Conservation (phyloP, 2,797 vertebrate species). For the Anguilla megastoma region DNA sequence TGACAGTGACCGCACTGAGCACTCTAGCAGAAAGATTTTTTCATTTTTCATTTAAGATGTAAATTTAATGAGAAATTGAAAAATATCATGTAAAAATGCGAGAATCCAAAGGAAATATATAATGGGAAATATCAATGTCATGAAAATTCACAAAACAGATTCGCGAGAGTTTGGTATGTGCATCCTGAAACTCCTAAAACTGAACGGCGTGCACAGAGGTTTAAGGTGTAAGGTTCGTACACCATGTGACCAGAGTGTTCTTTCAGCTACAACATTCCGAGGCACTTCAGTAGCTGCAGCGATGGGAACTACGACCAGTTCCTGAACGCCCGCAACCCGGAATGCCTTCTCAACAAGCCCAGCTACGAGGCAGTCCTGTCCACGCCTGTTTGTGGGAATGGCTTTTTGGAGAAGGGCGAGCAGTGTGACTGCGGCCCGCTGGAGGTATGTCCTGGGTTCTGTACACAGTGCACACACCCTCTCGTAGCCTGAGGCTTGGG, state of each 20-base stretch:
- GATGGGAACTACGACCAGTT: constrained; percentile 53
- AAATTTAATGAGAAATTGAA: neutral
- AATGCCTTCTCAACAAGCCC: constrained; percentile 70
- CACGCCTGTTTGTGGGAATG: constrained; percentile 68
- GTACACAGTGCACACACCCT: neutral
- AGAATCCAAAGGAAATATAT: neutral
- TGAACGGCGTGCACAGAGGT: neutral
- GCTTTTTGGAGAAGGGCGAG: constrained; percentile 71
- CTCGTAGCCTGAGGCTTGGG: neutral
- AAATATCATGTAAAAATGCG: neutral
- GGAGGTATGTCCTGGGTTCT: constrained; percentile 56
- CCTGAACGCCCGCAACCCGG: constrained; percentile 56
- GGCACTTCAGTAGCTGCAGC: constrained; percentile 77
- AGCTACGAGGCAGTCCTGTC: constrained; percentile 41
- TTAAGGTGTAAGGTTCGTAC: neutral
- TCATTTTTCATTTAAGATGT: neutral
- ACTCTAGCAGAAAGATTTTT: too few relatives aligned
- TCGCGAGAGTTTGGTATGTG: neutral
- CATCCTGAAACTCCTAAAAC: neutral
- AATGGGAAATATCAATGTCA: neutral
- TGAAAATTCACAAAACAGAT: neutral
- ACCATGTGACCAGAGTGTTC: neutral
- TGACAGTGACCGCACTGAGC: too few relatives aligned
- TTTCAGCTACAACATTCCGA: constrained; percentile 67
- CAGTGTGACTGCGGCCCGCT: constrained; percentile 73